These are phyloP conservation scores for Cynoglossus semilaevis DNA, from an alignment of 2,113 vertebrate genomes.

Conservation along the genomic window DNA sequence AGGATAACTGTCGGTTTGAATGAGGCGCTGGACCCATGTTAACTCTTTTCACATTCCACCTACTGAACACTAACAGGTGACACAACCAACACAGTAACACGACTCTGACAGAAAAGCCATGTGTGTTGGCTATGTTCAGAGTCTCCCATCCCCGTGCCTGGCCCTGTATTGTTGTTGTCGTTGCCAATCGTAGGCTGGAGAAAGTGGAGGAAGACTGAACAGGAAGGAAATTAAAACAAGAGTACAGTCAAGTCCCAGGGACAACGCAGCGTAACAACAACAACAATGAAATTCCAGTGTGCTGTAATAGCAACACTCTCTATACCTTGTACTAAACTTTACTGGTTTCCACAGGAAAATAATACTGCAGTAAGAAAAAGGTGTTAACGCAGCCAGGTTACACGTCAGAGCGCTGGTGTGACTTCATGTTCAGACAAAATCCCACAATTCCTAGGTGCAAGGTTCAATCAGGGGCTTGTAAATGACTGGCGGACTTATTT, in stretches of 20 bases:
- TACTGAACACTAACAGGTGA: conserved; percentile 55
- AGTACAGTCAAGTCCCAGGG: conserved; percentile 40
- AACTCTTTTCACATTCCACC: conserved; percentile 50
- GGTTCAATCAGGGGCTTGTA: conserved; percentile 23
- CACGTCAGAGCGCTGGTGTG: not conserved
- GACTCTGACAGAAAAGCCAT: conserved; percentile 25
- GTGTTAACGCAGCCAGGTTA: conserved; percentile 1
- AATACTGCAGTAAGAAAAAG: not conserved
- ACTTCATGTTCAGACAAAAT: conserved; percentile 23
- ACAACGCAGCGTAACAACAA: conserved; percentile 23
- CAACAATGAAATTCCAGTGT: not conserved
- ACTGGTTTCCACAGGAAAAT: not conserved
- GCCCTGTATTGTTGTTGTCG: conserved; percentile 37
- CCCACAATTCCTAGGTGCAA: conserved; percentile 15
- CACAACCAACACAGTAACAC: conserved; percentile 29
- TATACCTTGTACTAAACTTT: not conserved
- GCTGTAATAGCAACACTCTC: not conserved
- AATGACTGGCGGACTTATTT: conserved; percentile 23
- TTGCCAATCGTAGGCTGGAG: conserved; percentile 26
- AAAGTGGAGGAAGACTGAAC: conserved; percentile 31
- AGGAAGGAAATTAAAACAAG: conserved; percentile 52
- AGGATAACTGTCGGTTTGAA: conserved; percentile 41
- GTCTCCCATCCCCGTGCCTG: conserved; percentile 9
- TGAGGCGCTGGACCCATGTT: conserved; percentile 15
- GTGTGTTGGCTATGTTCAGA: conserved; percentile 41